Base-by-base conservation (phyloP, 2,797 vertebrate genomes). In the Mormyrus hasselquistii region DNA sequence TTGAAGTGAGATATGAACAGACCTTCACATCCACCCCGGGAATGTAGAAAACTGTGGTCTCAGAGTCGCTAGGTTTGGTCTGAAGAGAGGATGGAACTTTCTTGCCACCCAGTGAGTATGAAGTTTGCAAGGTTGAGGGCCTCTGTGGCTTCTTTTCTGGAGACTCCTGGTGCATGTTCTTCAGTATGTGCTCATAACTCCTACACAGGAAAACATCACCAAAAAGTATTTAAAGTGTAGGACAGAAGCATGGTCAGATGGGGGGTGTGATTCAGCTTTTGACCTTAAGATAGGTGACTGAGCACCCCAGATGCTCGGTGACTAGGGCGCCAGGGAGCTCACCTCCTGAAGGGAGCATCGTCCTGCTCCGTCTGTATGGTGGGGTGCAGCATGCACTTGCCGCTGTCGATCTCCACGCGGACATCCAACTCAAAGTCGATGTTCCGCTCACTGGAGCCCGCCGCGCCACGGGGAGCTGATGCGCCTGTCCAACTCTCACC, bases 341-440 rank as follows among this genome's bases (percentile, higher is more conserved):
- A 99, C 99, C 97, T 97, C 92, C 94, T 97, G 90, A 97, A 93
- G 89, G 97, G 95, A 22, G 97, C 94, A 52, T 99, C 98, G 25
- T 99, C 99, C 0, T 98, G 98, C 90, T 99, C 98, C 2, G 96
- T 95, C 73, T 97, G 96, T 92, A 97, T 97, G 1, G 97, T 99
- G 29, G 98, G 98, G 91, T 99, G 98, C 87, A 99, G 96, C 47
- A 99, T 97, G 92, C 99, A 99, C 93, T 99, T 99, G 44, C 99
- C 99, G 89, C 97, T 98, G 91, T 99, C 99, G 2, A 99, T 99
- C 95, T 99, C 98, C 88, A 99, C 99, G 3, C 98, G 97, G 87
- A 99, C 95, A n/a, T 99, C 99, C 49, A 99, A 96, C 92, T 99
- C 98, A 91, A 99, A 99, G 95, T 99, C 98, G 6, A 99, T 99